phyloP scores from a whole-genome alignment of 2,888 invertebrate genomes.

The Cephus sareptanus region DNA sequence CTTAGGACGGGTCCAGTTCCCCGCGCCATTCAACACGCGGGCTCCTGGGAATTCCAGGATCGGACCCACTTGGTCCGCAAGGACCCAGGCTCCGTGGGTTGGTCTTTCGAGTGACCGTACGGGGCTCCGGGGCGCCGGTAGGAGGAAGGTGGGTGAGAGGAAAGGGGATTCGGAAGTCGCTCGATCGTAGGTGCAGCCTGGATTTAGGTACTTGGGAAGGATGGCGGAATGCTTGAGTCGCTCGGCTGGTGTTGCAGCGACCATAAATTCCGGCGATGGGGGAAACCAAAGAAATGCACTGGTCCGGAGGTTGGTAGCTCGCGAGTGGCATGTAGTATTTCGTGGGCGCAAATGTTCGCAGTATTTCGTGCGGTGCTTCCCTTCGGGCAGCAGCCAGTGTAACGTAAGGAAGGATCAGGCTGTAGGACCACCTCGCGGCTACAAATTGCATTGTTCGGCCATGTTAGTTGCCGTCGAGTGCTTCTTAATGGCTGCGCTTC shows the following conservation, averaged over 20 bases:
- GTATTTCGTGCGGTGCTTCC: conserved; percentile 42
- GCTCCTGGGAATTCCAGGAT: not conserved
- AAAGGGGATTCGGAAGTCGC: not conserved
- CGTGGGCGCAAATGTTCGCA: conserved; percentile 38
- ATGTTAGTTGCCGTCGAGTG: conserved; percentile 38
- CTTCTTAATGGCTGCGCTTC: conserved; percentile 43
- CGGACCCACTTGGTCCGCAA: not conserved
- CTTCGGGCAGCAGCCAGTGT: conserved; percentile 17
- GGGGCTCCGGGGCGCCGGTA: not conserved
- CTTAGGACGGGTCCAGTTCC: not conserved
- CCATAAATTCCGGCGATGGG: conserved; percentile 44
- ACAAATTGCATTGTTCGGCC: conserved; percentile 59
- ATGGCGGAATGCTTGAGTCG: not conserved
- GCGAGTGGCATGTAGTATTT: conserved; percentile 45
- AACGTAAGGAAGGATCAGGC: conserved; percentile 30
- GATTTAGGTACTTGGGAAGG: not conserved
- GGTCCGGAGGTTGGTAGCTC: conserved; percentile 40
- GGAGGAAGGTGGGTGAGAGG: not conserved
- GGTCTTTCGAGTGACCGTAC: not conserved
- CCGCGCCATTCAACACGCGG: not conserved
- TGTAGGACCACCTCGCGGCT: conserved; percentile 43
- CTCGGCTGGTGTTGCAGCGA: conserved; percentile 23
- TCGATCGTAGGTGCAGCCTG: not conserved
- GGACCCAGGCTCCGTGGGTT: not conserved
- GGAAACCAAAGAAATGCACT: conserved; percentile 37